These are phyloP conservation scores for Rhinogobius similis DNA, from an alignment of 2,113 vertebrate genomes.

Conservation along the genomic window DNA sequence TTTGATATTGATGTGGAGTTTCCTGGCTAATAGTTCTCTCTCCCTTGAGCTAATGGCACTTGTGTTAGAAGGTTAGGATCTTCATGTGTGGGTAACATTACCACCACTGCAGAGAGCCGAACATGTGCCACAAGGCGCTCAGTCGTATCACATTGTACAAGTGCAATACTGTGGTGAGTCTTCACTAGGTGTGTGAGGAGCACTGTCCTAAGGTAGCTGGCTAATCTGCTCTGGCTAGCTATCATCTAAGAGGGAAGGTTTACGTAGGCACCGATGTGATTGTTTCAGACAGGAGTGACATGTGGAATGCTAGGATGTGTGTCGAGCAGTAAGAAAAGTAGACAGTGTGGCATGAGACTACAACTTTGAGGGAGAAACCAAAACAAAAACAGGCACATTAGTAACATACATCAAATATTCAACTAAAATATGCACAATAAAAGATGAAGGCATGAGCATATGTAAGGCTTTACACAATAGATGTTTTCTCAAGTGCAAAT, in stretches of 20 bases:
- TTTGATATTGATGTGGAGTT: slow-evolving; percentile 71
- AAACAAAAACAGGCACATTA: slow-evolving; percentile 63
- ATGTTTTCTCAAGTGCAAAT: slow-evolving; percentile 61
- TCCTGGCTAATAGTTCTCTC: slow-evolving; percentile 69
- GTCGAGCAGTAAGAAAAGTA: slow-evolving; percentile 54
- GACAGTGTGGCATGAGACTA: slow-evolving; percentile 48
- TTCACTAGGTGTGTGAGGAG: slow-evolving; percentile 45
- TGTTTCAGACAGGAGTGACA: slow-evolving; percentile 69
- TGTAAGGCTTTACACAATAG: slow-evolving; percentile 85
- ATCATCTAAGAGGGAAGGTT: slow-evolving; percentile 64
- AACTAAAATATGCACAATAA: slow-evolving; percentile 32
- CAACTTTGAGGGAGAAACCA: slow-evolving; percentile 12
- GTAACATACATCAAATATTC: slow-evolving; percentile 38
- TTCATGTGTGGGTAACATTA: slow-evolving; percentile 61
- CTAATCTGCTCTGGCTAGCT: slow-evolving; percentile 56
- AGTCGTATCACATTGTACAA: slow-evolving; percentile 50
- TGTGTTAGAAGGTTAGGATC: slow-evolving; percentile 75
- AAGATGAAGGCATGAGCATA: slow-evolving; percentile 73
- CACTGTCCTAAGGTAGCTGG: slow-evolving; percentile 60
- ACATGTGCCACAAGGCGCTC: slow-evolving; percentile 46
- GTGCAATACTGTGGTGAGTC: slow-evolving; percentile 57
- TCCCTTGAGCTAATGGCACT: slow-evolving; percentile 81
- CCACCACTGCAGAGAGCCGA: slow-evolving; percentile 31
- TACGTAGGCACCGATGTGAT: slow-evolving; percentile 81
- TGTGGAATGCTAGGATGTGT: slow-evolving; percentile 73